A percentile compares a stretch with the other conserved stretches of the same genome.
Evolutionary conservation across 2,888 invertebrate genomes (phyloP).

Genomic region (Colostygia pectinataria): DNA sequence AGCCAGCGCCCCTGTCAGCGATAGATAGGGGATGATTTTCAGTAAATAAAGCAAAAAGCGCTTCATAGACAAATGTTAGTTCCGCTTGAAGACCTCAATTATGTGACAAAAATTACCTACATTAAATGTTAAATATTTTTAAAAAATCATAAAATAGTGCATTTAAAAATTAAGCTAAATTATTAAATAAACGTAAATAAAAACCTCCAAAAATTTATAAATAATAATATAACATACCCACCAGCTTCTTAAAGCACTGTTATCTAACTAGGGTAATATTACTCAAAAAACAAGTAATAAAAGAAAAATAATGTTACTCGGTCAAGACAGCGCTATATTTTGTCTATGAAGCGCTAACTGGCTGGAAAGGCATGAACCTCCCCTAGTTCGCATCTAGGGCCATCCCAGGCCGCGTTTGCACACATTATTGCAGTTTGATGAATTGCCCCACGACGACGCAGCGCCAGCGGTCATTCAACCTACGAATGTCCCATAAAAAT

Average conservation of each 20-base stretch:
- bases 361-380: constrained; percentile 46
- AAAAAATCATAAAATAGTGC: too few relatives aligned
- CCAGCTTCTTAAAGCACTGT: too few relatives aligned
- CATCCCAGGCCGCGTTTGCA: constrained; percentile 63
- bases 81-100: constrained; percentile 4
- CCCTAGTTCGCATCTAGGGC: constrained; percentile 64
- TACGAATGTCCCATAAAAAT: constrained; percentile 34
- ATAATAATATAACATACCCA: too few relatives aligned
- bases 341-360: constrained; percentile 55
- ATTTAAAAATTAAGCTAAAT: too few relatives aligned
- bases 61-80: constrained; percentile 57
- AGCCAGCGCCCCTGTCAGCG: constrained; percentile 51
- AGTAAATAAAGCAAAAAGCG: constrained; percentile 58
- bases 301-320: constrained; percentile 4
- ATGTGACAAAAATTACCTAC: too few relatives aligned
- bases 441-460: constrained; percentile 58
- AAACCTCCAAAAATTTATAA: too few relatives aligned
- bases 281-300: too few relatives aligned
- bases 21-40: constrained; percentile 70
- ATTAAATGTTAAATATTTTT: too few relatives aligned
- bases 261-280: too few relatives aligned
- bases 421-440: constrained; percentile 75
- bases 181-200: too few relatives aligned
- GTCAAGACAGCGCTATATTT: constrained; percentile 30
- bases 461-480: constrained; percentile 66